Conservation (phyloP, 2,797 vertebrate genomes). For the Neosilurus mollespiculum region DNA sequence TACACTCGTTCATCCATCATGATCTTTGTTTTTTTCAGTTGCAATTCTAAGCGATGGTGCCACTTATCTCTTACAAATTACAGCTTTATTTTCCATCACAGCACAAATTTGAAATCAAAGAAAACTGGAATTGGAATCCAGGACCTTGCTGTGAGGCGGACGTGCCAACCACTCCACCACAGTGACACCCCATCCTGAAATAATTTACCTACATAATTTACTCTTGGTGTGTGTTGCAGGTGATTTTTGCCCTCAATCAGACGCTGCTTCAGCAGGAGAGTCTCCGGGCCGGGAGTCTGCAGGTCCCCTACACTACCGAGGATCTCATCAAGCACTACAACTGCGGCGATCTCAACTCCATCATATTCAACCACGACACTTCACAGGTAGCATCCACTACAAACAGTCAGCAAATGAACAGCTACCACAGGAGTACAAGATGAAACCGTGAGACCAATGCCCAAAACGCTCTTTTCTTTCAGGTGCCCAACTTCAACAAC, state of each 20-base stretch:
- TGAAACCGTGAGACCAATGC: neutral
- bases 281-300: constrained; percentile 79
- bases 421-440: neutral
- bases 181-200: too few species aligned
- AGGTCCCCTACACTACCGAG: constrained; percentile 82
- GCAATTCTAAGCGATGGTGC: neutral
- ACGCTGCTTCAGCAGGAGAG: constrained; percentile 87
- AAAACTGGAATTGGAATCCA: too few species aligned
- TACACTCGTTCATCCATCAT: neutral
- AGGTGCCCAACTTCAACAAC: constrained; percentile 88
- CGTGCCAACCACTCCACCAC: too few species aligned
- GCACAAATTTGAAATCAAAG: neutral
- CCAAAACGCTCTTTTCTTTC: neutral
- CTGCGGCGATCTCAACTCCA: constrained; percentile 87
- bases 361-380: constrained; percentile 86
- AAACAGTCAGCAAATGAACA: neutral
- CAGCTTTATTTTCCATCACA: neutral
- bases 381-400: constrained; percentile 73
- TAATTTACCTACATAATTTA: neutral
- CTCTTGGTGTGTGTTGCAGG: constrained; percentile 63
- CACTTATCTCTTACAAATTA: neutral
- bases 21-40: too few species aligned
- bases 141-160: too few species aligned
- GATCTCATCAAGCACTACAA: constrained; percentile 90
- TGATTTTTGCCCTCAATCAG: constrained; percentile 91